These are phyloP conservation scores for Morus bassanus DNA, from an alignment of 2,797 vertebrate species.

Conservation along the genomic window DNA sequence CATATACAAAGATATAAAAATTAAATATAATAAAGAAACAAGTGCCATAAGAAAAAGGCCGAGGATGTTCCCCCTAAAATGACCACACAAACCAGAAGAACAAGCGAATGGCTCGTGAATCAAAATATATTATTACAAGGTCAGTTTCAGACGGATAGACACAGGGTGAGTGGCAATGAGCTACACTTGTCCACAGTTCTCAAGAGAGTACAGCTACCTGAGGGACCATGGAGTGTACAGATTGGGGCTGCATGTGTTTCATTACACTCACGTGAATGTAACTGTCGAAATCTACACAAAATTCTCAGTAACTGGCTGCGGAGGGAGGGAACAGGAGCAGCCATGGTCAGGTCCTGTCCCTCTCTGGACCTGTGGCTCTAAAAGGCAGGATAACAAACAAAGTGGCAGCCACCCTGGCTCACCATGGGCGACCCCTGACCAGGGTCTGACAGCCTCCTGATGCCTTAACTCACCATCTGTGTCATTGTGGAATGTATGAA, in stretches of 20 bases:
- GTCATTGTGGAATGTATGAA: too few relatives aligned
- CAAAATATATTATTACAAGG: neutral
- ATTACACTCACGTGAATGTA: fast-evolving
- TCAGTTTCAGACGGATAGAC: neutral
- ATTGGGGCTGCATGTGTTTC: fast-evolving
- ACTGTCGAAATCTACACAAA: neutral
- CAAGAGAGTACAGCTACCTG: neutral
- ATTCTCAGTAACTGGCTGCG: too few relatives aligned
- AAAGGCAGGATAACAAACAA: too few relatives aligned
- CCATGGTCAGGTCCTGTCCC: neutral
- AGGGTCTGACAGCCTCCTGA: too few relatives aligned
- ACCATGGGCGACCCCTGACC: too few relatives aligned
- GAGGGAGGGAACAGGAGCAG: fast-evolving
- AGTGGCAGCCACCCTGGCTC: too few relatives aligned
- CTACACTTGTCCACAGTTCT: neutral
- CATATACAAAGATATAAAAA: neutral
- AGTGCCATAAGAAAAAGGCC: neutral
- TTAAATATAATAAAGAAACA: neutral
- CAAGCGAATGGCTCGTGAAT: neutral
- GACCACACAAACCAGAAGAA: neutral
- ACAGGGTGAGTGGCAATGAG: fast-evolving
- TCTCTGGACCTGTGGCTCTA: neutral
- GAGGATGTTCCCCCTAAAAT: neutral
- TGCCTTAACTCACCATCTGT: too few relatives aligned
- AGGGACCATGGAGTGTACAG: neutral